Conservation (phyloP, 2,797 vertebrate species). For the Adrianichthys oophorus region DNA sequence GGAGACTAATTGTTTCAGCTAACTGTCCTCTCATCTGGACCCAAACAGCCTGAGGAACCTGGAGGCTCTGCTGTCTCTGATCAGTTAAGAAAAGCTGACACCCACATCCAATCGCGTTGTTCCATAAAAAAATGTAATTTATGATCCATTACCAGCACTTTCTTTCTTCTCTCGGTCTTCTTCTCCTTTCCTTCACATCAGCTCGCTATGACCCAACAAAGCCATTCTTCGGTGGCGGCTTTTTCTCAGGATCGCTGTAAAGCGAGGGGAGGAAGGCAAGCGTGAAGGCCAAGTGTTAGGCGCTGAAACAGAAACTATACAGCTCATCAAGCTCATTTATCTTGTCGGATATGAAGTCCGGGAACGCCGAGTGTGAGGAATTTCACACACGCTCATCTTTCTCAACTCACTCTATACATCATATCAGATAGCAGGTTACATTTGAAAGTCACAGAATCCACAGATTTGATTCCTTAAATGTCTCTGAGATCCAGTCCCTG, state of each 20-base stretch:
- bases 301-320: constrained; percentile 69
- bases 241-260: constrained; percentile 67
- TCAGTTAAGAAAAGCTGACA: constrained; percentile 67
- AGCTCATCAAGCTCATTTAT: constrained; percentile 77
- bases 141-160: constrained; percentile 70
- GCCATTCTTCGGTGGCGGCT: constrained; percentile 65
- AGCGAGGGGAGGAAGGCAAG: constrained; percentile 43
- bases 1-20: constrained; percentile 58
- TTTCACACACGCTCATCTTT: constrained; percentile 67
- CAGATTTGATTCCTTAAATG: constrained; percentile 9
- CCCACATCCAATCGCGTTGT: constrained; percentile 72
- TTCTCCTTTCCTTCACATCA: constrained; percentile 41
- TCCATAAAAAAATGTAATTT: constrained; percentile 72
- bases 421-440: constrained; percentile 59
- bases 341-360: constrained; percentile 65
- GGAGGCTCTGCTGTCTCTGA: constrained; percentile 38
- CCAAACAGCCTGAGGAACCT: constrained; percentile 51
- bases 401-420: constrained; percentile 60
- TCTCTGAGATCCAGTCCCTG: constrained; percentile 14
- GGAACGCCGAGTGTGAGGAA: constrained; percentile 52
- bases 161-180: constrained; percentile 1
- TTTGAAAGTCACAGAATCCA: constrained; percentile 28
- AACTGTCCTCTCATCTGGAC: constrained; percentile 58
- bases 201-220: constrained; percentile 67
- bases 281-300: constrained; percentile 66